These are phyloP conservation scores for Oscheius myriophilus DNA, from an alignment of 2,888 invertebrate species.

Conservation along the genomic window DNA sequence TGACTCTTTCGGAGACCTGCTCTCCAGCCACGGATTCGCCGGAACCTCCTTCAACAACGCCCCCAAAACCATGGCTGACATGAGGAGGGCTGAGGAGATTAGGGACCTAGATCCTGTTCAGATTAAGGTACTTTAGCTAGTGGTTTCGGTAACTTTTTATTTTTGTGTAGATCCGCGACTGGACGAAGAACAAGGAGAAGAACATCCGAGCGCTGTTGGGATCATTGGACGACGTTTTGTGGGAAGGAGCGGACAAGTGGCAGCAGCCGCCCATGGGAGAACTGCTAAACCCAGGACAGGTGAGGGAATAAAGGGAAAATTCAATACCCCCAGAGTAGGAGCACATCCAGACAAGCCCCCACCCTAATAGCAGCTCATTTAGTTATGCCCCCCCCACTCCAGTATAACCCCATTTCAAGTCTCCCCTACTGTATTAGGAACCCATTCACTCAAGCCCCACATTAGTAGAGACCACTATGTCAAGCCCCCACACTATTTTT, in stretches of 20 bases:
- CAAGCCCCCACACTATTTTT: too few relatives aligned
- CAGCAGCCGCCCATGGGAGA: slow-evolving; percentile 92
- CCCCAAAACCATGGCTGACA: slow-evolving; percentile 71
- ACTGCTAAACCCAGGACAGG: slow-evolving; percentile 88
- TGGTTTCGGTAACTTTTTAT: neutral
- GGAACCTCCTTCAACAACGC: slow-evolving; percentile 49
- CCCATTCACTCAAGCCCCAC: too few relatives aligned
- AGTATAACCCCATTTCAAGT: too few relatives aligned
- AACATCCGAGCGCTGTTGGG: slow-evolving; percentile 94
- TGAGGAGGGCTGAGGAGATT: slow-evolving; percentile 71
- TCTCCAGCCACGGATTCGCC: slow-evolving; percentile 67
- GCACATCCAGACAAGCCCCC: too few relatives aligned
- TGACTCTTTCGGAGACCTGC: slow-evolving; percentile 73
- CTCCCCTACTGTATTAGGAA: too few relatives aligned
- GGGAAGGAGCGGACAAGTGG: slow-evolving; percentile 84
- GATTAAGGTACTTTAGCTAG: slow-evolving; percentile 70
- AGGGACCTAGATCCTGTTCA: slow-evolving; percentile 72
- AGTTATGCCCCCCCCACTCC: too few relatives aligned
- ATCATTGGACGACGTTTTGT: slow-evolving; percentile 83
- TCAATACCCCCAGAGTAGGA: too few relatives aligned
- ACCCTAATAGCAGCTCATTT: too few relatives aligned
- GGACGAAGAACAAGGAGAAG: slow-evolving; percentile 91
- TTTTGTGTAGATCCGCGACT: slow-evolving; percentile 77
- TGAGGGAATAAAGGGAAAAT: slow-evolving; percentile 72
- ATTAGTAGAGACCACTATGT: too few relatives aligned